Conservation (phyloP, 1,140 invertebrate species). For the Leptoteleia sp. region DNA sequence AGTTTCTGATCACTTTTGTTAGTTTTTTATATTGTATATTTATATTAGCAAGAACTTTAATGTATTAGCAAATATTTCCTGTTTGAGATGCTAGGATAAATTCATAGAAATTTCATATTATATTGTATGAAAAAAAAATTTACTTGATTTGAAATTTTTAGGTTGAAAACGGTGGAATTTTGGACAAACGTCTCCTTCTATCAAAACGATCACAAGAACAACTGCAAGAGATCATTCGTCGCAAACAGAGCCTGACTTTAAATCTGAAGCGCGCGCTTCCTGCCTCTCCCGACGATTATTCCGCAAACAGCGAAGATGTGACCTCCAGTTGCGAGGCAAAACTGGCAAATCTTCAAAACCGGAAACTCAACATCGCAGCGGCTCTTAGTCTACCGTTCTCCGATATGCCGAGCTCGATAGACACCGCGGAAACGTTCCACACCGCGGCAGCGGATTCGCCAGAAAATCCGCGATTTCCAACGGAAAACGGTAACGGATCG, state of each 20-base stretch:
- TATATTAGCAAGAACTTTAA: too few relatives aligned
- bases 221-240: conserved; percentile 76
- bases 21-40: too few relatives aligned
- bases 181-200: conserved; percentile 78
- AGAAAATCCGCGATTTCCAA: conserved; percentile 66
- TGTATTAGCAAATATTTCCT: too few relatives aligned
- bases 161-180: conserved; percentile 71
- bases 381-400: conserved; percentile 72
- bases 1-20: too few relatives aligned
- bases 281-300: conserved; percentile 69
- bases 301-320: conserved; percentile 71
- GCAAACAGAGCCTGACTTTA: conserved; percentile 78
- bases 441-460: conserved; percentile 83
- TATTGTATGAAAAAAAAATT: too few relatives aligned
- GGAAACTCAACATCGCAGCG: conserved; percentile 76
- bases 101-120: too few relatives aligned
- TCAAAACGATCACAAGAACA: conserved; percentile 81
- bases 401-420: conserved; percentile 77
- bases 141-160: too few relatives aligned
- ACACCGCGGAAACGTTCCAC: conserved; percentile 87
- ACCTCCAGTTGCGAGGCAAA: conserved; percentile 68
- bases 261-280: conserved; percentile 76
- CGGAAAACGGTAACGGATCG: conserved; percentile 10
- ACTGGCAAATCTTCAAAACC: conserved; percentile 61
- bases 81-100: too few relatives aligned